These are phyloP conservation scores for Candoia aspera DNA, from an alignment of 2,113 vertebrate genomes.

Conservation along the genomic window DNA sequence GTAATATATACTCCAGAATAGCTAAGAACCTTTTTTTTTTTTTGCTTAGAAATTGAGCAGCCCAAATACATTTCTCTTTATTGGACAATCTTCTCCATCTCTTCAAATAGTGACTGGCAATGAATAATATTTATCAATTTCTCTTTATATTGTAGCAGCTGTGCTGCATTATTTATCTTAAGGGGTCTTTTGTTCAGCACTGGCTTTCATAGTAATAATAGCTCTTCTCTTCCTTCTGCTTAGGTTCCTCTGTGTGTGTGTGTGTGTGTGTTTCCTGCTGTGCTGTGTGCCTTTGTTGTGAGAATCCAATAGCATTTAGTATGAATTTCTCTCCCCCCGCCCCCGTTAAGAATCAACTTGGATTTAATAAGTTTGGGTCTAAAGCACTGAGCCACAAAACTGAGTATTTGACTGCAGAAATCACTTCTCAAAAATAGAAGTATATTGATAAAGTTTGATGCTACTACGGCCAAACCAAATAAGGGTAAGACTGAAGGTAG, in stretches of 20 bases:
- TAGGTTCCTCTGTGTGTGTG: background rate
- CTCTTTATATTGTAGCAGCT: constrained; percentile 11
- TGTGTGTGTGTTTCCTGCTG: background rate
- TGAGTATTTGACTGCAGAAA: background rate
- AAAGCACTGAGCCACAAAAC: background rate
- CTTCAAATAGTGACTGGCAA: background rate
- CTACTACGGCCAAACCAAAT: background rate
- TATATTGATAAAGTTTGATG: background rate
- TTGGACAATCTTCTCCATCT: background rate
- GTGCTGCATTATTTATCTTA: background rate
- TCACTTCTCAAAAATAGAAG: background rate
- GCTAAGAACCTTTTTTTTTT: background rate
- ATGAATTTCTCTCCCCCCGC: background rate
- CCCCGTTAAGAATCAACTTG: background rate
- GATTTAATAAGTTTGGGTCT: background rate
- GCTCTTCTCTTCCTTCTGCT: background rate
- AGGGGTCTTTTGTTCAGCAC: constrained; percentile 10
- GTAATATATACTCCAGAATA: background rate
- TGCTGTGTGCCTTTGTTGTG: background rate
- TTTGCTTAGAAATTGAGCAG: background rate
- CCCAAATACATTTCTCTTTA: background rate
- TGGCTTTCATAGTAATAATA: background rate
- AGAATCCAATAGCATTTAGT: background rate
- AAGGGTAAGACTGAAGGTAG: background rate
- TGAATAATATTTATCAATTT: constrained; percentile 1